Evolutionary conservation across 2,888 invertebrate species (phyloP), one percentile per base, ranked within the genome.

Genomic region (Caenorhabditis uteleia): DNA sequence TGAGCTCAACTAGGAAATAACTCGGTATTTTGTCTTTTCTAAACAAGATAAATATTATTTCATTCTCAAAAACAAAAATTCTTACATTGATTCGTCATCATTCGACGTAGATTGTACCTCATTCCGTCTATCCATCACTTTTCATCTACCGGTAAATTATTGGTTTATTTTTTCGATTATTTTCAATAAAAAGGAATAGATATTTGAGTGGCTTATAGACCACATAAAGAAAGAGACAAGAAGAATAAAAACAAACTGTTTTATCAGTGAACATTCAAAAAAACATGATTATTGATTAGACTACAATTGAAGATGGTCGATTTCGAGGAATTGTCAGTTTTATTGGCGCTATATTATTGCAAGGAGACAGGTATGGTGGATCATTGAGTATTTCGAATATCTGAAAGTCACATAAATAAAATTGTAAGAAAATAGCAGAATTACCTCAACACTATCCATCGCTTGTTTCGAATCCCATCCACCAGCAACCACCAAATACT

Each of bases 401-500:
- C 46, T 46, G 18, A 29, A 46, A 50, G 34, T 43, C 31, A 61
- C 16, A 62, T 60, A 16, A 5, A 36, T 6, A 36, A 36, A 36
- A 36, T n/a, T 36, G 36, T 36, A n/a, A n/a, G n/a, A 8, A 43
- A 6, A 7, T 29, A 26, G 3, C 6, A 44, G 4, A 27, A 29
- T 33, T 38, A 70, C 50, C 39, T 78, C 79, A 18, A 79, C 57
- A 29, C 40, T 34, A 16, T 51, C 39, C 6, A 77, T 31, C 1
- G 78, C 62, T n/a, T 42, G 21, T n/a, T 38, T 39, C 5, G 71
- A 70, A 36, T 78, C 56, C 79, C 79, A 79, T 3, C 79, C 79
- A 18, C 70, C 79, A 12, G 72, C 66, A 26, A 79, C 68, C 7
- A 74, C 49, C 2, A 79, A 42, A 54, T 48, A 72, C 16, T 48